phyloP scores from a whole-genome alignment of 92 coral and sea anemone genomes.

The Montipora capitata region DNA sequence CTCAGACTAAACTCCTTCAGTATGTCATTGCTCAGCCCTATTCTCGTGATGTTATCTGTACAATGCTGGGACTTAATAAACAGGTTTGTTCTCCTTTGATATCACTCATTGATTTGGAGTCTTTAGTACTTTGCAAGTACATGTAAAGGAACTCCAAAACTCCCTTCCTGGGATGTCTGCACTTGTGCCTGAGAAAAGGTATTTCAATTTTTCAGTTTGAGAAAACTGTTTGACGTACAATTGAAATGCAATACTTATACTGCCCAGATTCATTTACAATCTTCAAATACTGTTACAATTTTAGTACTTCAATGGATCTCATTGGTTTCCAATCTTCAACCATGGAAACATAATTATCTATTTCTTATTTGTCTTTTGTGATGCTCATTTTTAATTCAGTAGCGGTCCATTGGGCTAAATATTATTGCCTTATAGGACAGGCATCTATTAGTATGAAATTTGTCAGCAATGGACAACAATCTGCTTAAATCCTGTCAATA shows the following conservation, averaged over 20 bases:
- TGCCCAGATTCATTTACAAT: too few species aligned
- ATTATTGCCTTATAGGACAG: too few species aligned
- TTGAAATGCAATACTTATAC: neutral
- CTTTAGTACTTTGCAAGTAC: neutral
- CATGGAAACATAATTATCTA: neutral
- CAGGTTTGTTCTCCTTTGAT: constrained; percentile 66
- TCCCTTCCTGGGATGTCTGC: neutral
- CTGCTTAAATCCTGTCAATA: too few species aligned
- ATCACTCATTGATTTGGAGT: neutral
- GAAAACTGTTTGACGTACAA: too few species aligned
- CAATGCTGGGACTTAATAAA: constrained; percentile 93
- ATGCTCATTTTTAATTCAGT: too few species aligned
- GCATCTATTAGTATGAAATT: too few species aligned
- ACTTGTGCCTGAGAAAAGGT: too few species aligned
- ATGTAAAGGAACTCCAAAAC: neutral
- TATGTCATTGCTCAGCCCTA: constrained; percentile 96
- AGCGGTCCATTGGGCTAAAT: too few species aligned
- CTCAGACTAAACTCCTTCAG: constrained; percentile 87
- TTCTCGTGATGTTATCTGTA: constrained; percentile 93
- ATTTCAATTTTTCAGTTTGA: too few species aligned
- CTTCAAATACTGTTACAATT: too few species aligned
- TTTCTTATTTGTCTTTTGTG: too few species aligned
- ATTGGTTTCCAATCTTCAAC: neutral
- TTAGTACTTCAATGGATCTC: neutral
- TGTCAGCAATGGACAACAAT: too few species aligned